phyloP scores from a whole-genome alignment of 2,113 vertebrate genomes.

The Dinomys branickii region DNA sequence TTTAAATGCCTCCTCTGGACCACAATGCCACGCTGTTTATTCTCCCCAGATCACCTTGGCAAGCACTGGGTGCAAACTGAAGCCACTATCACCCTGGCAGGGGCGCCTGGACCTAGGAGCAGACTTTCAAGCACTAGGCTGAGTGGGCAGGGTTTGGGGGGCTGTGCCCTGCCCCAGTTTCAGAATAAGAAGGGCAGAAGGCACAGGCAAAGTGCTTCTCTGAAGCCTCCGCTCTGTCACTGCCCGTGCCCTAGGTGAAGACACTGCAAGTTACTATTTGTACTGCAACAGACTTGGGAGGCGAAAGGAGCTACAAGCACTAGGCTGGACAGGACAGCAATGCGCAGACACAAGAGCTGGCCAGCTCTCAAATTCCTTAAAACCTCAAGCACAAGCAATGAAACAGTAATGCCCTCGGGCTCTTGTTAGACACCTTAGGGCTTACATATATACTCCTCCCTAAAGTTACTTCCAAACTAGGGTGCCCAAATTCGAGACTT shows the following conservation, averaged over 20 bases:
- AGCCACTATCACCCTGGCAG: neutral
- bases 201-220: neutral
- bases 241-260: neutral
- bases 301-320: slow-evolving; percentile 41
- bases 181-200: neutral
- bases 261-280: neutral
- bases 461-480: slow-evolving; percentile 38
- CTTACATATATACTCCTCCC: neutral
- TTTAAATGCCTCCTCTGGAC: neutral
- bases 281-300: slow-evolving; percentile 2
- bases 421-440: neutral
- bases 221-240: neutral
- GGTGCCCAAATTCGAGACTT: slow-evolving; percentile 50
- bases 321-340: slow-evolving; percentile 10
- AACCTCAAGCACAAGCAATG: slow-evolving; percentile 50
- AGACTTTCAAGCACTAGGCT: neutral
- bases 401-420: neutral
- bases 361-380: slow-evolving; percentile 61
- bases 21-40: neutral
- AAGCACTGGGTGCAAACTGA: slow-evolving; percentile 11
- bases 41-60: neutral
- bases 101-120: neutral
- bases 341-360: neutral
- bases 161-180: neutral
- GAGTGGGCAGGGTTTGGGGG: neutral